Evolutionary conservation across 2,113 vertebrate genomes (phyloP).

Genomic region (Megatriorchis doriae): DNA sequence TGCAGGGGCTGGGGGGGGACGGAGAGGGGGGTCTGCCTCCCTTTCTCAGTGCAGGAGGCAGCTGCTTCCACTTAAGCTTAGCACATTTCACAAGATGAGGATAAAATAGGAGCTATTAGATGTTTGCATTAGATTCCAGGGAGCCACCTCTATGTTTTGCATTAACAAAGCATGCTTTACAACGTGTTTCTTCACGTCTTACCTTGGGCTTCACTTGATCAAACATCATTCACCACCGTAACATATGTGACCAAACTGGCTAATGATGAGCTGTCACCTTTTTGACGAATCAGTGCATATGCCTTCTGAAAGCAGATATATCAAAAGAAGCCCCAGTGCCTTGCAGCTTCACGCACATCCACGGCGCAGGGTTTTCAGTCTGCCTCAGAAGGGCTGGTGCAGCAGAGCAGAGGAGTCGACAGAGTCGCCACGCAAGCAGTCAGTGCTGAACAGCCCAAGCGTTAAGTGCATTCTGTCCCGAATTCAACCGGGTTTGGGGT

Average conservation of each 20-base stretch:
- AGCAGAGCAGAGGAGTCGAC: background rate
- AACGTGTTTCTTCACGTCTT: background rate
- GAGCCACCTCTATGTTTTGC: background rate
- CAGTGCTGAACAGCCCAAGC: background rate
- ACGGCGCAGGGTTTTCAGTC: background rate
- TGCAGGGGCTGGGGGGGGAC: slow-evolving; percentile 20
- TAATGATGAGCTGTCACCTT: background rate
- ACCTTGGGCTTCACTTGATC: background rate
- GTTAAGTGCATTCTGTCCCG: background rate
- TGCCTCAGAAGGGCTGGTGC: background rate
- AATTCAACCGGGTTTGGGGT: background rate
- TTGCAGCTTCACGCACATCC: background rate
- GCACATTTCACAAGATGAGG: slow-evolving; percentile 68
- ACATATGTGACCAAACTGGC: background rate
- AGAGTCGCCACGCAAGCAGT: background rate
- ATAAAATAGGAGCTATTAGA: background rate
- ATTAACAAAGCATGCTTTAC: background rate
- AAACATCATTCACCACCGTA: background rate
- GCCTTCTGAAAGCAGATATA: background rate
- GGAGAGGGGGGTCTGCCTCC: background rate
- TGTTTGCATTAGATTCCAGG: background rate
- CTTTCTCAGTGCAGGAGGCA: slow-evolving; percentile 71
- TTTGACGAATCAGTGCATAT: background rate
- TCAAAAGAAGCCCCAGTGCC: background rate
- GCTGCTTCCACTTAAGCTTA: slow-evolving; percentile 80